Conservation (phyloP, 2,888 invertebrate species). For the Xylocampa areola region DNA sequence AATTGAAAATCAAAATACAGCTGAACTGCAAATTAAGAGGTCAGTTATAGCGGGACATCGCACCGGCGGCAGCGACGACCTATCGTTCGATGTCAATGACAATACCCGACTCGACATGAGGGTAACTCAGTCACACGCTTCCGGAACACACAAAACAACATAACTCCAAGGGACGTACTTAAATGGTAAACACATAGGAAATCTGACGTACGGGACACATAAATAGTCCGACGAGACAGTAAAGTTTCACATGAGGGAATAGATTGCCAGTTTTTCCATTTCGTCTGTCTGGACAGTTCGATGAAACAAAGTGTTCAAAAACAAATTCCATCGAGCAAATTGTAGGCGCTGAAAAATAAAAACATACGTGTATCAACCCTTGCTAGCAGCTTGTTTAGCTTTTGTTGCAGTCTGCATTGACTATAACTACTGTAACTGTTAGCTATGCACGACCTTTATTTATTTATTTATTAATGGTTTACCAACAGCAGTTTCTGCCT, state of each 20-base stretch:
- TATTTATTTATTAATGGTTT: no score
- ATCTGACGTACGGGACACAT: not conserved
- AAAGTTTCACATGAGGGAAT: not conserved
- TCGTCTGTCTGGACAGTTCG: not conserved
- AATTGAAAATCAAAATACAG: conserved; percentile 13
- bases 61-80: conserved; percentile 28
- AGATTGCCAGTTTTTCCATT: conserved; percentile 23
- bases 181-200: conserved; percentile 13
- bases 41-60: conserved; percentile 36
- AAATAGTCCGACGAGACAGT: not conserved
- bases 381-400: no score
- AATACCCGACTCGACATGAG: conserved; percentile 31
- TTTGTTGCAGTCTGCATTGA: no score
- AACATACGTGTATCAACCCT: no score
- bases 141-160: conserved; percentile 33
- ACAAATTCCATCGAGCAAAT: conserved; percentile 7
- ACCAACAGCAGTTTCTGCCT: no score
- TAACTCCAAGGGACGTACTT: conserved; percentile 9
- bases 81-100: conserved; percentile 38
- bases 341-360: conserved; percentile 2
- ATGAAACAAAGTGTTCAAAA: conserved; percentile 2
- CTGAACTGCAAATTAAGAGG: conserved; percentile 31
- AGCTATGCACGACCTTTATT: no score
- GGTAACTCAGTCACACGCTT: conserved; percentile 26
- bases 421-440: no score